Evolutionary conservation across 2,888 invertebrate genomes (phyloP).

Genomic region (Ctena decussata): DNA sequence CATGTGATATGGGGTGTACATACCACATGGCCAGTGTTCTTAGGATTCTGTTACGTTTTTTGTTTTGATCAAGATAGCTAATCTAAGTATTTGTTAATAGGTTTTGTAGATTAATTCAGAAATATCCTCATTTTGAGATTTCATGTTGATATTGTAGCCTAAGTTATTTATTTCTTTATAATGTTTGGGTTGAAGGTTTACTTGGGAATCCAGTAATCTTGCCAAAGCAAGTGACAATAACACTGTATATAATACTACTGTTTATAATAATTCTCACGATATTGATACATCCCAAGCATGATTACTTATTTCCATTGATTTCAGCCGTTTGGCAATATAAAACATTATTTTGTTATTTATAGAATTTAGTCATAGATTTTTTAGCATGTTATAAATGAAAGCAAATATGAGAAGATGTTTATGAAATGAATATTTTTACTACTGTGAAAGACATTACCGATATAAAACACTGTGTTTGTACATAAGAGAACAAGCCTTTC

Average conservation of each 20-base stretch:
- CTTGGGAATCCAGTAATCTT: constrained; percentile 7
- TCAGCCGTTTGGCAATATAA: background rate
- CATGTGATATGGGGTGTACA: constrained; percentile 2
- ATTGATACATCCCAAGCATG: background rate
- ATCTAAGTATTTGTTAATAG: background rate
- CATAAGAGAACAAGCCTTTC: background rate
- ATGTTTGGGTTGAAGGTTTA: background rate
- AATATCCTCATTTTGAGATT: constrained; percentile 3
- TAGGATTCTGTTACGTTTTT: constrained; percentile 1
- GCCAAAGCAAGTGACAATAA: background rate
- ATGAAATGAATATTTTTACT: constrained; percentile 3
- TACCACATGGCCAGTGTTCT: constrained; percentile 12
- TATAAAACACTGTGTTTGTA: background rate
- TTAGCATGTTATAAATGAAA: background rate
- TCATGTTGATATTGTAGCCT: constrained; percentile 5
- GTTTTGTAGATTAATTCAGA: background rate
- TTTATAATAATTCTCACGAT: background rate
- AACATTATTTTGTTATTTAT: background rate
- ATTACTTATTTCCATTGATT: background rate
- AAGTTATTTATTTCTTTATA: background rate
- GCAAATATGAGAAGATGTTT: background rate
- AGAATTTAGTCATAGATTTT: background rate
- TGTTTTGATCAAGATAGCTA: background rate
- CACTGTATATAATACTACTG: background rate
- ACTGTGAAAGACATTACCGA: background rate